Conservation (phyloP, 2,888 invertebrate species). For the Ferrisia virgata region DNA sequence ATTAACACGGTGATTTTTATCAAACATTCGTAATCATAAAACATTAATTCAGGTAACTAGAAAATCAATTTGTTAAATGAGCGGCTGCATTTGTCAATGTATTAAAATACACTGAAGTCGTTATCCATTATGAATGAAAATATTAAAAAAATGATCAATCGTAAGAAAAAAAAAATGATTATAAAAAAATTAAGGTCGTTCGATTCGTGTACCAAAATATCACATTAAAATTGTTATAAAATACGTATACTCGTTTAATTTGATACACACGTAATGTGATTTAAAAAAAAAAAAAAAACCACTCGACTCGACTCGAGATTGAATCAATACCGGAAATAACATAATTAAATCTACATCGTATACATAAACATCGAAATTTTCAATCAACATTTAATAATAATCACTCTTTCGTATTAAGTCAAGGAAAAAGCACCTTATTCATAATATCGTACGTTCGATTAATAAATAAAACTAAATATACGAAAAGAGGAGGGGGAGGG, state of each 20-base stretch:
- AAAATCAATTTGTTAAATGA: neutral
- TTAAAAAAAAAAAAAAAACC: too few species aligned
- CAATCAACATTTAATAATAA: neutral
- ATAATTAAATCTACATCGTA: neutral
- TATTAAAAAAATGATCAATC: neutral
- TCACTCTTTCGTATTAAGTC: neutral
- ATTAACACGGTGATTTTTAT: neutral
- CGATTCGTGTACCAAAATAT: constrained; percentile 9
- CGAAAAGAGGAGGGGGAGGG: neutral
- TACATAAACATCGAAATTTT: neutral
- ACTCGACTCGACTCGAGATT: neutral
- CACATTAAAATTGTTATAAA: neutral
- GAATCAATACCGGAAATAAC: neutral
- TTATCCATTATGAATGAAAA: neutral
- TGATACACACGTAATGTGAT: too few species aligned
- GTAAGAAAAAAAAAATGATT: neutral
- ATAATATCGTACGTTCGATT: neutral
- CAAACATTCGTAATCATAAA: neutral
- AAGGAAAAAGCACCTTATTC: constrained; percentile 1
- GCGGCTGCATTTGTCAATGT: neutral
- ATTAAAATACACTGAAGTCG: too few species aligned
- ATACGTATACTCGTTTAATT: neutral
- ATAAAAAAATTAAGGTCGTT: neutral
- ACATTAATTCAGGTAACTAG: neutral
- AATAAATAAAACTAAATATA: neutral